Evolutionary conservation across 2,113 vertebrate species (phyloP), one percentile per base, ranked within the genome.

Genomic region (Colaptes auratus): DNA sequence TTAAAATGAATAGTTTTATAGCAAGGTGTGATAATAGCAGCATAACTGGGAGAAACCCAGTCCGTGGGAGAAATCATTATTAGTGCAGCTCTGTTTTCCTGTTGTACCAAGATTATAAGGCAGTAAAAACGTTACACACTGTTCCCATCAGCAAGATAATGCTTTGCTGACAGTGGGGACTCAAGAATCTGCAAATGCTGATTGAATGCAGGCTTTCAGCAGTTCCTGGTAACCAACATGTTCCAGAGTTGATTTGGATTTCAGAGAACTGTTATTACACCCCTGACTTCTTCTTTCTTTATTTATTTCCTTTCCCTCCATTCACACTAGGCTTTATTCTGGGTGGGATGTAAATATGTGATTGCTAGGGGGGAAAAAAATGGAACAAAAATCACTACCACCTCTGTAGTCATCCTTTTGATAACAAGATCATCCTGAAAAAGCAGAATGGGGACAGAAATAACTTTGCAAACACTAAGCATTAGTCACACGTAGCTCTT

Each of bases 381-480:
- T n/a, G 21, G 21, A 21, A 50, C 19, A 20, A 50, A 71, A 93
- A 88, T 63, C 56, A 44, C 70, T 90, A 65, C 50, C 27, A 63
- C 19, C 0, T 55, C 73, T n/a, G 88, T 65, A 93, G 82, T 93
- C 78, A 76, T 94, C 83, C 78, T 72, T 44, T 65, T 85, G 92
- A 50, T 88, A 95, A 90, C 53, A 66, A 81, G 73, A 78, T 87
- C 77, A 86, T 79, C 91, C 80, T 91, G 78, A 52, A 93, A 94
- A 91, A 96, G 53, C 80, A 95, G 91, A 96, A 96, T 93, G 87
- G 69, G 95, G 88, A 84, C 93, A 93, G 80, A 95, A 96, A 96
- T 97, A 95, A 93, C 94, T 88, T 35, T 72, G 39, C 82, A 93
- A 92, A 82, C 82, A 95, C 76, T 56, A 88, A 89, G 91, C 90